Evolutionary conservation across 2,888 invertebrate species (phyloP), one percentile per base, ranked within the genome.

Genomic region (Seira musarum): DNA sequence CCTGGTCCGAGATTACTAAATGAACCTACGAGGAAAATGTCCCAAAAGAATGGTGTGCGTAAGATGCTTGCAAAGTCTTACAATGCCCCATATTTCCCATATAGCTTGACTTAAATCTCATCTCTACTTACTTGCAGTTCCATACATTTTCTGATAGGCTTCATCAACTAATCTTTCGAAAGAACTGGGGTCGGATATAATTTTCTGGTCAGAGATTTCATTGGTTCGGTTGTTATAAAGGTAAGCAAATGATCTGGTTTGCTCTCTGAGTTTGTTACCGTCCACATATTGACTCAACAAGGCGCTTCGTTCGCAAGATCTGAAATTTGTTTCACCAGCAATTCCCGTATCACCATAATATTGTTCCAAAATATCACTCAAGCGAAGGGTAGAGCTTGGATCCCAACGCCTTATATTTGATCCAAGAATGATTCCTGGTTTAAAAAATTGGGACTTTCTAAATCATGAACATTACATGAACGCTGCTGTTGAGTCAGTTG

Each of bases 341-440:
- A 86, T 68, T 15, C 86, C 86, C 8, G 60, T 60, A 35, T 86
- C 85, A 70, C 84, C 84, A 82, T 86, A 86, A 60, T 86, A 86
- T 77, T 82, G 78, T 6, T 30, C 69, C 22, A 86, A 49, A 61
- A 85, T 21, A 15, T 85, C 81, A 70, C 86, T 86, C 69, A 86
- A 57, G 1, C 73, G 40, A 8, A 83, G 24, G 8, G 53, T 57
- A 30, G 30, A 30, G 13, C 61, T 77, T 1, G 66, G 68, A 64
- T 83, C 81, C 83, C 83, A 83, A 10, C 80, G 71, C 10, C 71
- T 49, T 24, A 85, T 82, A 46, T 82, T 80, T 2, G 64, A 21
- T 21, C 84, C 86, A 13, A 86, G 72, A 10, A 86, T 72, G 22
- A 85, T 49, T 0, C 86, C 86, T 85, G 22, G 25, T 65, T 13